Conservation (phyloP, 2,113 vertebrate genomes). For the Erythrocebus patas region DNA sequence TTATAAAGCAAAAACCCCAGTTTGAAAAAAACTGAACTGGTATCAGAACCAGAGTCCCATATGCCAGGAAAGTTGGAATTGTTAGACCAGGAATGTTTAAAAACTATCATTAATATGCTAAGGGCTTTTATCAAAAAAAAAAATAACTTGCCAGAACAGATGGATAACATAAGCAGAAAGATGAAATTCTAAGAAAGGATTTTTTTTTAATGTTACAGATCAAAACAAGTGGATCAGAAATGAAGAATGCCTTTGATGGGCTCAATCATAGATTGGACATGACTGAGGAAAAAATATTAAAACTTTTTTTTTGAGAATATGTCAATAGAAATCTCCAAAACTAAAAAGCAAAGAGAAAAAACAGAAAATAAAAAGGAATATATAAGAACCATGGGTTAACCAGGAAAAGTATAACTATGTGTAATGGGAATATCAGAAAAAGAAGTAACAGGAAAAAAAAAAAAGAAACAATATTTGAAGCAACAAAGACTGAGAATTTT, state of each 20-base stretch:
- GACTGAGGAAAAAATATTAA: background rate
- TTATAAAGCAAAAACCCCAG: background rate
- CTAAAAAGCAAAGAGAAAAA: background rate
- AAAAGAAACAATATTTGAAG: background rate
- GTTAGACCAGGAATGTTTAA: background rate
- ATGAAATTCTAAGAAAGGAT: background rate
- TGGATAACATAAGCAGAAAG: background rate
- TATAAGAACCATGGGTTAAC: background rate
- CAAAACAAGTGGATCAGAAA: background rate
- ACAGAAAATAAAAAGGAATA: background rate
- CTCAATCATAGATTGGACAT: background rate
- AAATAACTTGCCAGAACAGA: background rate
- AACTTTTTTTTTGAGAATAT: background rate
- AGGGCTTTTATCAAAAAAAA: background rate
- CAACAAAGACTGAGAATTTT: background rate
- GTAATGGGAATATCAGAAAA: background rate
- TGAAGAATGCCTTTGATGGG: background rate
- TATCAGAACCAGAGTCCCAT: background rate
- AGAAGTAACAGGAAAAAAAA: background rate
- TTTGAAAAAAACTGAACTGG: background rate
- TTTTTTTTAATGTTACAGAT: background rate
- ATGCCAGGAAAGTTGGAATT: background rate
- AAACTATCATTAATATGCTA: background rate
- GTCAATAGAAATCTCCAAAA: background rate
- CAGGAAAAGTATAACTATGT: background rate